Percentiles rank a stretch among this genome's conserved stretches.
phyloP scores from a whole-genome alignment of 92 coral and sea anemone genomes.

The Meandrina meandrites region DNA sequence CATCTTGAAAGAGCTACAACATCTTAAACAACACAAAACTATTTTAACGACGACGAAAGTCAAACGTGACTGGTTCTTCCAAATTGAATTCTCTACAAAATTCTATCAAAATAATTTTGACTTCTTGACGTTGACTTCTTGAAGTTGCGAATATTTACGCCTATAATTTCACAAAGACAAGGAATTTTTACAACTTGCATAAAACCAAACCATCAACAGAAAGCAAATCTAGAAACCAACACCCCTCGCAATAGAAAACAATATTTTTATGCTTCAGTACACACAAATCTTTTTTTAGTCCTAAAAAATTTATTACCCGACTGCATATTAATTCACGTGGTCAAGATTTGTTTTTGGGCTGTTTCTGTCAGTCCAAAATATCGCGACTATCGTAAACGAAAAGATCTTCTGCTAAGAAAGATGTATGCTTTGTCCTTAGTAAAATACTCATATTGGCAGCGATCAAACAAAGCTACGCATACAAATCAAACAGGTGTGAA shows the following conservation, averaged over 20 bases:
- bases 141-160: neutral
- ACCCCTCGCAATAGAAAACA: slow-evolving; percentile 17
- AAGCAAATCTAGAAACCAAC: slow-evolving; percentile 30
- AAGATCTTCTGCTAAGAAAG: neutral
- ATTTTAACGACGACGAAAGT: neutral
- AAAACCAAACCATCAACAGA: neutral
- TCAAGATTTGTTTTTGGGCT: neutral
- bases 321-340: neutral
- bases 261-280: slow-evolving; percentile 22
- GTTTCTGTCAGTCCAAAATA: neutral
- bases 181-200: neutral
- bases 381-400: neutral
- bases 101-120: neutral
- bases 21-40: too few relatives aligned
- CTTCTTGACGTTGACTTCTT: neutral
- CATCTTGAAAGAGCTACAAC: neutral
- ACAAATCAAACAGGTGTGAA: slow-evolving; percentile 31
- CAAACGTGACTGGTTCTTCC: neutral
- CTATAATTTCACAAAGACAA: neutral
- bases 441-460: neutral
- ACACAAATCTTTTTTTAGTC: neutral
- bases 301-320: neutral
- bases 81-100: neutral
- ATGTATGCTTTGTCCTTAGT: neutral
- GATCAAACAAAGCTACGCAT: slow-evolving; percentile 9